These are phyloP conservation scores for Gymnarchus niloticus DNA, from an alignment of 2,113 vertebrate species.

Conservation along the genomic window DNA sequence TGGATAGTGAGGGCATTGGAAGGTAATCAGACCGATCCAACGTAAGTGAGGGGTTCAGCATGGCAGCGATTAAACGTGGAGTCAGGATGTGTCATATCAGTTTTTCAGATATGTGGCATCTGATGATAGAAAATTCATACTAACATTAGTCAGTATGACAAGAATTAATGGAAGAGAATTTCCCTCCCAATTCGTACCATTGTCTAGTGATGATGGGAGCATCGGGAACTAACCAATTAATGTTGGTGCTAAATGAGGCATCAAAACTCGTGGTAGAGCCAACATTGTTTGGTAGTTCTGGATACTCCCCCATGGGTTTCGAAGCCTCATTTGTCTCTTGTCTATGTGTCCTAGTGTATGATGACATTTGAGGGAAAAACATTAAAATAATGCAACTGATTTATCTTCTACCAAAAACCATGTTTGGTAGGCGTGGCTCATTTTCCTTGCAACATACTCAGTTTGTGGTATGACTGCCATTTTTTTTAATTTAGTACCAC, in stretches of 20 bases:
- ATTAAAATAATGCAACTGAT: background rate
- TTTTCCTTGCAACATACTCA: background rate
- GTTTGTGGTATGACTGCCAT: background rate
- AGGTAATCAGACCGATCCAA: background rate
- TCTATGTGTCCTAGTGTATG: background rate
- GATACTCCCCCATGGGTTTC: too few species aligned
- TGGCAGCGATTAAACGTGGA: background rate
- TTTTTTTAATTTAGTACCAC: background rate
- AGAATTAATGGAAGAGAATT: background rate
- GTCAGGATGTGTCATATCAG: background rate
- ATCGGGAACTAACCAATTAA: too few species aligned
- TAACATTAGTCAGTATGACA: background rate
- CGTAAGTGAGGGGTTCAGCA: background rate
- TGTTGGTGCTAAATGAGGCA: too few species aligned
- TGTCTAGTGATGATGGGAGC: background rate
- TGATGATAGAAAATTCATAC: background rate
- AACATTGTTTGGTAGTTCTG: too few species aligned
- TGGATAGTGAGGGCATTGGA: background rate
- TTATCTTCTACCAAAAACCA: background rate
- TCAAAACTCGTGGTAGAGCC: too few species aligned
- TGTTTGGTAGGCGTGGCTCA: background rate
- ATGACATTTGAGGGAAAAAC: background rate
- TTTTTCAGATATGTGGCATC: background rate
- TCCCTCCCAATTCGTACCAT: background rate
- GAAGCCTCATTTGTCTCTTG: too few species aligned